Conservation (phyloP, 2,113 vertebrate genomes). For the Silurus glanis region DNA sequence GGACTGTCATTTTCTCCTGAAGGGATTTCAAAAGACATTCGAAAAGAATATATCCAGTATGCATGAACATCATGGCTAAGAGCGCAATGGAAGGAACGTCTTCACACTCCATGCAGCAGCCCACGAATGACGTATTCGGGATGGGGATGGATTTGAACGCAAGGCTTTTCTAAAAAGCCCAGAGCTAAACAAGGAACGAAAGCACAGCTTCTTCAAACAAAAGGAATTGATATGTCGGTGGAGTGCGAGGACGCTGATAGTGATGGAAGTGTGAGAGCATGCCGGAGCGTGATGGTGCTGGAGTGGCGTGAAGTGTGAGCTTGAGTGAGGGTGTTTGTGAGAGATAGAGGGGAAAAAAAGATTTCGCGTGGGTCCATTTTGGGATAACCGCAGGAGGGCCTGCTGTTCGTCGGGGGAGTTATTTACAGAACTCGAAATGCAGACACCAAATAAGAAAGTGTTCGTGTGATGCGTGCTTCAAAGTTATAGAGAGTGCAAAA, state of each 20-base stretch:
- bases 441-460: conserved; percentile 3
- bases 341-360: conserved; percentile 9
- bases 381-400: conserved; percentile 37
- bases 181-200: conserved; percentile 35
- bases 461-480: not conserved
- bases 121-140: not conserved
- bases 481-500: not conserved
- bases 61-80: not conserved
- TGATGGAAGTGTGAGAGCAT: conserved; percentile 31
- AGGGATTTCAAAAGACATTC: not conserved
- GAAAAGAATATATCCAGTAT: not conserved
- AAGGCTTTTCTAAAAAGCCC: conserved; percentile 36
- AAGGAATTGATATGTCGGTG: conserved; percentile 24
- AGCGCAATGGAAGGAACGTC: not conserved
- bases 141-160: conserved; percentile 22
- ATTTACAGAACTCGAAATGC: conserved; percentile 27
- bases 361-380: conserved; percentile 14
- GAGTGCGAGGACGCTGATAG: conserved; percentile 38
- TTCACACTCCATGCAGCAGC: not conserved
- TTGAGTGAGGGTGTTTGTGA: conserved; percentile 34
- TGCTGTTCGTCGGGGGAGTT: conserved; percentile 10
- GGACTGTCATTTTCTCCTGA: no score
- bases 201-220: conserved; percentile 33
- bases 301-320: conserved; percentile 34
- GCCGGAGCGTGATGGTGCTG: conserved; percentile 17